Evolutionary conservation across 2,888 invertebrate genomes (phyloP).

Genomic region (Cremastinae sp.): DNA sequence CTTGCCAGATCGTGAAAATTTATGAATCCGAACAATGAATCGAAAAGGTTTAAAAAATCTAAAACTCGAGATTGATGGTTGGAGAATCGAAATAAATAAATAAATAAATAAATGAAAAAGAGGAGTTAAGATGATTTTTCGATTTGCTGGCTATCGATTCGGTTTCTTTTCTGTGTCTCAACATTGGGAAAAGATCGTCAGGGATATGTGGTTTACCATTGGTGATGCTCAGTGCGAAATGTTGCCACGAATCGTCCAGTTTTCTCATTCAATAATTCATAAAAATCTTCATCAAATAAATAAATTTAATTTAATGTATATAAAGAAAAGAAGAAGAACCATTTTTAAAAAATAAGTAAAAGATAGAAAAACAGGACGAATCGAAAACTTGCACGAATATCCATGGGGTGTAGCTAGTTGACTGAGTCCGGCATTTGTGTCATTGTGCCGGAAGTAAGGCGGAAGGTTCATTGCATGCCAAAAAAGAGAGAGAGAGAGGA

Average conservation of each 20-base stretch:
- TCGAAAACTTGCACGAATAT: conserved; percentile 72
- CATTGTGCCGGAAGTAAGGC: conserved; percentile 56
- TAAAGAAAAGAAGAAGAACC: conserved; percentile 16
- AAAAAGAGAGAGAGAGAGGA: not conserved
- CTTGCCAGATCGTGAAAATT: no score
- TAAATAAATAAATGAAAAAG: no score
- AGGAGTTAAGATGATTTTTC: no score
- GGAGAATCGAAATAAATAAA: no score
- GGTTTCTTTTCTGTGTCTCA: no score
- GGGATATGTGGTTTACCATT: conserved; percentile 45
- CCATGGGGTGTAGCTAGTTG: conserved; percentile 78
- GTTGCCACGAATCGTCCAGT: conserved; percentile 54
- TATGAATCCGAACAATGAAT: no score
- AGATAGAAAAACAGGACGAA: conserved; percentile 63
- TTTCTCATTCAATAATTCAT: not conserved
- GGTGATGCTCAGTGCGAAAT: conserved; percentile 41
- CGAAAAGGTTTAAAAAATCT: no score
- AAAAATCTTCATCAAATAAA: not conserved
- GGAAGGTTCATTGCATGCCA: conserved; percentile 66
- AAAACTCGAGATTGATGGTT: no score
- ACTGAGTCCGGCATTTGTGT: conserved; percentile 77
- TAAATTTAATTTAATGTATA: not conserved
- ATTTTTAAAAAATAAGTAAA: not conserved
- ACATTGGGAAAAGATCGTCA: not conserved
- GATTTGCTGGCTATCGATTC: no score